phyloP scores from a whole-genome alignment of 2,888 invertebrate species.

The Allolobophora icterica region DNA sequence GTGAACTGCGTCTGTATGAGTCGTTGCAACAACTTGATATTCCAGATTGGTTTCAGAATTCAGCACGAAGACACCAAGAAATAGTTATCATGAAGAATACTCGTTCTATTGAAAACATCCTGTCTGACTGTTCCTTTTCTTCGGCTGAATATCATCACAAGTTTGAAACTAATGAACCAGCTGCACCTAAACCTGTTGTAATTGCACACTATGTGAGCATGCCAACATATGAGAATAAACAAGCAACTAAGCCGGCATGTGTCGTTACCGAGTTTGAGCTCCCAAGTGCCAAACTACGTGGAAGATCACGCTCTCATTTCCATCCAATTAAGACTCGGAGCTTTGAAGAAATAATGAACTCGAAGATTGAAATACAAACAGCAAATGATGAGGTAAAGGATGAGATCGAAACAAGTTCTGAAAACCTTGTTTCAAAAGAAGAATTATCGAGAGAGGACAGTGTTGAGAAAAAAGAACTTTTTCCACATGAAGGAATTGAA shows the following conservation, averaged over 20 bases:
- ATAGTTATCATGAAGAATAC: constrained; percentile 42
- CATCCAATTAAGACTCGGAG: not conserved
- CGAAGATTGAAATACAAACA: not conserved
- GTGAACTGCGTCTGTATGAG: constrained; percentile 89
- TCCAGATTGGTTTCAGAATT: constrained; percentile 88
- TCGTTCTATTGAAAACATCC: constrained; percentile 35
- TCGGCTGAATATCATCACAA: not conserved
- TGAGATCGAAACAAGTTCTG: not conserved
- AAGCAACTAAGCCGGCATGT: not conserved
- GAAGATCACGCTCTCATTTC: not conserved
- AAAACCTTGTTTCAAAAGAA: not conserved
- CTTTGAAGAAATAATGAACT: constrained; percentile 22
- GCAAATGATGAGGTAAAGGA: not conserved
- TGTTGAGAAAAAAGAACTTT: not conserved
- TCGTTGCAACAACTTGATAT: constrained; percentile 91
- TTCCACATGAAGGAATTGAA: not conserved
- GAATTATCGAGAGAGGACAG: not conserved
- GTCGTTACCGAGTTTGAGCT: not conserved
- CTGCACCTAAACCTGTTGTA: constrained; percentile 39
- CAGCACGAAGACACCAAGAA: constrained; percentile 43
- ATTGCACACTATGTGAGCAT: constrained; percentile 42
- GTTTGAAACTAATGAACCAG: not conserved
- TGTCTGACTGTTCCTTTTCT: not conserved
- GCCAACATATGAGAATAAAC: constrained; percentile 18
- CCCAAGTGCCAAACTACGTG: not conserved